Percentiles rank a stretch among this genome's conserved stretches.
Evolutionary conservation across 1,140 invertebrate species (phyloP).

Genomic region (Trichonephila clavipes): DNA sequence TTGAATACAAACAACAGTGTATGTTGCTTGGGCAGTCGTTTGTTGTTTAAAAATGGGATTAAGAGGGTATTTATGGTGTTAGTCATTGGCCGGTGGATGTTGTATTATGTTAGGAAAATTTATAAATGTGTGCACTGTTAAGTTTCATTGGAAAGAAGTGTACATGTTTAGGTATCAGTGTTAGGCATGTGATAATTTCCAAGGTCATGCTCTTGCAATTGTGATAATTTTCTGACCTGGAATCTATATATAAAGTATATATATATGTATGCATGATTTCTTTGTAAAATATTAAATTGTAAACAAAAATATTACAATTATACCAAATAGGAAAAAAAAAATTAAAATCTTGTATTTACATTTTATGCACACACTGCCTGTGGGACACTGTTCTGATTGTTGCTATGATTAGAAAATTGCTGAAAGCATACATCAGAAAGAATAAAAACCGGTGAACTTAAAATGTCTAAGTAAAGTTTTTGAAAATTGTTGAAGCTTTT

Average conservation of each 20-base stretch:
- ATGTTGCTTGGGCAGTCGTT: constrained; percentile 35
- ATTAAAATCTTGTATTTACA: constrained; percentile 60
- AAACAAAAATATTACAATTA: constrained; percentile 28
- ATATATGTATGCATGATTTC: constrained; percentile 67
- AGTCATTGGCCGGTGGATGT: constrained; percentile 59
- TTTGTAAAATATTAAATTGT: constrained; percentile 38
- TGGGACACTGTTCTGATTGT: constrained; percentile 64
- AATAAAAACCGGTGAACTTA: constrained; percentile 65
- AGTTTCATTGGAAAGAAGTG: constrained; percentile 27
- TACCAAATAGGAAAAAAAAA: constrained; percentile 5
- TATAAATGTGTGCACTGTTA: constrained; percentile 44
- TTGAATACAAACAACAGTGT: constrained; percentile 46
- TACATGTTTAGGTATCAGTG: constrained; percentile 59
- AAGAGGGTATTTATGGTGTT: constrained; percentile 55
- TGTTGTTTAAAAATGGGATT: constrained; percentile 14
- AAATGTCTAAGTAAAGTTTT: constrained; percentile 21
- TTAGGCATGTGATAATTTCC: constrained; percentile 76
- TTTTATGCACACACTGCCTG: constrained; percentile 55
- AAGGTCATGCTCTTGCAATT: constrained; percentile 67
- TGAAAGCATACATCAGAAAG: constrained; percentile 42
- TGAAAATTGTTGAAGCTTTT: constrained; percentile 62
- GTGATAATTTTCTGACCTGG: constrained; percentile 76
- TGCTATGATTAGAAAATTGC: constrained; percentile 63
- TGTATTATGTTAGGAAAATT: constrained; percentile 59
- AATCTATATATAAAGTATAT: constrained; percentile 60